These are phyloP conservation scores for Homalodisca vitripennis DNA, from an alignment of 1,140 invertebrate species.

Conservation along the genomic window DNA sequence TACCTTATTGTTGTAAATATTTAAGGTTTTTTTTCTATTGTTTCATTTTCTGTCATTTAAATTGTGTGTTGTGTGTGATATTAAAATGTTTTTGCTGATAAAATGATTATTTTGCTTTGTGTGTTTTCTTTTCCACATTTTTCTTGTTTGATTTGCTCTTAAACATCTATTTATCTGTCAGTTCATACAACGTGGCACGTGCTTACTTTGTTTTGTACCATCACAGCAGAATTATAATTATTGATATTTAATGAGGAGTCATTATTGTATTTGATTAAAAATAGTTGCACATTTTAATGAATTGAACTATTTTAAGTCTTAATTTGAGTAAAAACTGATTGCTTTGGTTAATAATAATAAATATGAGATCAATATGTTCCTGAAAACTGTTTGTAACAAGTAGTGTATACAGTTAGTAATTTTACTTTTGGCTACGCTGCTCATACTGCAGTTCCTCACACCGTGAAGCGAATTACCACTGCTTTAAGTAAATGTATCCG, in stretches of 20 bases:
- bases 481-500: too few species aligned
- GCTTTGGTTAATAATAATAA: too few species aligned
- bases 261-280: too few species aligned
- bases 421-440: neutral
- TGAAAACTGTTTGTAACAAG: neutral
- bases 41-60: conserved; percentile 7
- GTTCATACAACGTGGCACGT: neutral
- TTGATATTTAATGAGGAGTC: too few species aligned
- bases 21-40: conserved; percentile 12
- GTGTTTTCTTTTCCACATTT: neutral
- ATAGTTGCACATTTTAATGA: too few species aligned
- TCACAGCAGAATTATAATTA: too few species aligned
- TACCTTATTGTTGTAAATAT: conserved; percentile 3
- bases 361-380: conserved; percentile 5
- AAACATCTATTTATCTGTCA: neutral
- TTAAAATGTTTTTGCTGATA: neutral
- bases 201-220: neutral
- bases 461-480: too few species aligned
- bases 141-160: neutral
- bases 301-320: too few species aligned
- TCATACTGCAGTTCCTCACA: neutral
- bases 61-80: conserved; percentile 18
- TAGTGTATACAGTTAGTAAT: neutral
- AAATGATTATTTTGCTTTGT: conserved; percentile 7
- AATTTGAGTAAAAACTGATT: too few species aligned